Percentiles rank a stretch among this genome's conserved stretches.
phyloP scores from a whole-genome alignment of 1,140 invertebrate species.

The Brachionus paranguensis region DNA sequence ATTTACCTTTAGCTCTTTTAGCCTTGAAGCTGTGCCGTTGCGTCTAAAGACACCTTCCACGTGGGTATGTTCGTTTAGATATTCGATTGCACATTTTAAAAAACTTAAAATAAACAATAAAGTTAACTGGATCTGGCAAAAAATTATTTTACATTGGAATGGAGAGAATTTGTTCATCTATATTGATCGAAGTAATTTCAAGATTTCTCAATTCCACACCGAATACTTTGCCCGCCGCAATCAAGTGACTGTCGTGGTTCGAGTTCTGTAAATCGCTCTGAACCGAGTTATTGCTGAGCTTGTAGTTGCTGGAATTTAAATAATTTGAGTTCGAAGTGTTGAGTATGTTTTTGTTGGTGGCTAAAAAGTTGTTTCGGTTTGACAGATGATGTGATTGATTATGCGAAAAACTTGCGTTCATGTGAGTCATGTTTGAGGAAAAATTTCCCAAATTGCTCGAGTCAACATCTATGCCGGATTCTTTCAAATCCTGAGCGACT shows the following conservation, averaged over 20 bases:
- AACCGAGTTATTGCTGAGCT: neutral
- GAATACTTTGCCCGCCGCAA: neutral
- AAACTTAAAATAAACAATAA: neutral
- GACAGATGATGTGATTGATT: constrained; percentile 2
- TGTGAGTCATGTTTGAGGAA: constrained; percentile 34
- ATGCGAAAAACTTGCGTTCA: neutral
- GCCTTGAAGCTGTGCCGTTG: constrained; percentile 27
- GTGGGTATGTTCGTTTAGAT: neutral
- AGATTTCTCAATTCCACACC: neutral
- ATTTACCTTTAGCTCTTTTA: constrained; percentile 30
- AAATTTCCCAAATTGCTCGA: constrained; percentile 25
- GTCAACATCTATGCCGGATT: constrained; percentile 37
- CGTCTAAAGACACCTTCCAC: constrained; percentile 21
- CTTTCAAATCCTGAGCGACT: constrained; percentile 34
- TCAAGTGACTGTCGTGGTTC: constrained; percentile 7
- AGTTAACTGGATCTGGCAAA: neutral
- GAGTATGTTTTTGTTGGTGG: neutral
- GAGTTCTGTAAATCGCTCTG: neutral
- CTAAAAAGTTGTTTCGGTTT: neutral
- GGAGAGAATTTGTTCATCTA: constrained; percentile 17
- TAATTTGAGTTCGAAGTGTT: constrained; percentile 4
- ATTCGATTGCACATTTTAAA: constrained; percentile 28
- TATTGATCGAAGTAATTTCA: neutral
- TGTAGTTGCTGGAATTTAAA: constrained; percentile 11
- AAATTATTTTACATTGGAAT: neutral